phyloP scores from a whole-genome alignment of 2,888 invertebrate species.

The Ypsolopha scabrella region DNA sequence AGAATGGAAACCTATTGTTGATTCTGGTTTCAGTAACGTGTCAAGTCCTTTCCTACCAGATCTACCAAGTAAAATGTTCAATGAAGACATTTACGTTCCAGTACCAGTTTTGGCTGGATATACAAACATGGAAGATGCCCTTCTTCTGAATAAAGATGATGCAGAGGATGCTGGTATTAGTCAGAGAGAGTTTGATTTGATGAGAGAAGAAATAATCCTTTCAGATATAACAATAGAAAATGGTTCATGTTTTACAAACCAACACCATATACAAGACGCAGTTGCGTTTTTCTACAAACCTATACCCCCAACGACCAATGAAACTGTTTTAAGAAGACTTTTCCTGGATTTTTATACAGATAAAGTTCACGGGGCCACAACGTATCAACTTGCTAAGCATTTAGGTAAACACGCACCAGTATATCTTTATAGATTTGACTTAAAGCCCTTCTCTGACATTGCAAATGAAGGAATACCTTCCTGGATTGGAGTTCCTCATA shows the following conservation, averaged over 20 bases:
- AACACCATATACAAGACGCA: slow-evolving; percentile 77
- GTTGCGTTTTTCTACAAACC: slow-evolving; percentile 83
- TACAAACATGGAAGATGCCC: slow-evolving; percentile 85
- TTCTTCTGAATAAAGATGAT: slow-evolving; percentile 71
- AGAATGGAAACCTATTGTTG: slow-evolving; percentile 84
- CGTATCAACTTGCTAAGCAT: slow-evolving; percentile 75
- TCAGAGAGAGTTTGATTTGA: slow-evolving; percentile 69
- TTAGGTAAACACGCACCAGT: slow-evolving; percentile 72
- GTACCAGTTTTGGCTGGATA: slow-evolving; percentile 83
- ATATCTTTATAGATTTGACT: slow-evolving; percentile 82
- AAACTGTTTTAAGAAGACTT: slow-evolving; percentile 71
- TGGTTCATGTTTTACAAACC: slow-evolving; percentile 72
- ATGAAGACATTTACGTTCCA: slow-evolving; percentile 72
- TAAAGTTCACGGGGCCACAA: slow-evolving; percentile 79
- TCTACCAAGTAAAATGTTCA: slow-evolving; percentile 73
- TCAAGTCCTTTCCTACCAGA: slow-evolving; percentile 76
- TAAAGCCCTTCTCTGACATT: slow-evolving; percentile 75
- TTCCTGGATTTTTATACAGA: slow-evolving; percentile 82
- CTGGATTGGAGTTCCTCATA: slow-evolving; percentile 86
- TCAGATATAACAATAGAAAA: slow-evolving; percentile 71
- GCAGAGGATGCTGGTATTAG: slow-evolving; percentile 73
- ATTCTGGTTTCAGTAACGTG: slow-evolving; percentile 75
- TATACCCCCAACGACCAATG: slow-evolving; percentile 73
- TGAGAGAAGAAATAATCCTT: slow-evolving; percentile 73
- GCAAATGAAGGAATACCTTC: slow-evolving; percentile 76